A percentile compares a stretch with the other conserved stretches of the same genome.
phyloP scores from a whole-genome alignment of 2,797 vertebrate genomes.

The Anguilla obscura region DNA sequence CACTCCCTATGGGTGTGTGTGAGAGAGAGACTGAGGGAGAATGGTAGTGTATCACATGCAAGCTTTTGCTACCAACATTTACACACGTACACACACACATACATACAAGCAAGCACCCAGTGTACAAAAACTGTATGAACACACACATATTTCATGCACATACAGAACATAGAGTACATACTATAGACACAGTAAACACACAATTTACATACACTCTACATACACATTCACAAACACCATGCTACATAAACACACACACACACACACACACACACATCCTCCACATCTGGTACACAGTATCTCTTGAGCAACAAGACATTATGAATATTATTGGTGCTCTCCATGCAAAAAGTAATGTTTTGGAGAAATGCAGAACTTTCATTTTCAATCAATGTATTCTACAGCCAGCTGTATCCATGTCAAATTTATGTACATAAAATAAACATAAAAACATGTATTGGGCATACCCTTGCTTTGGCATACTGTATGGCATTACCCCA shows the following conservation, averaged over 20 bases:
- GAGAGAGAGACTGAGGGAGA: background rate
- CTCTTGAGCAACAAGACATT: background rate
- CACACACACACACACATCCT: background rate
- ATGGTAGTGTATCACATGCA: background rate
- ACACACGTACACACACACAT: background rate
- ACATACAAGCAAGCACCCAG: too few relatives aligned
- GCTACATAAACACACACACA: background rate
- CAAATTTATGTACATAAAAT: too few relatives aligned
- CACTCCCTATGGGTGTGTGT: background rate
- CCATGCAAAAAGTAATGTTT: background rate
- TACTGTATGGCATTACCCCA: background rate
- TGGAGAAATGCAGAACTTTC: background rate
- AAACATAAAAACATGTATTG: conserved; percentile 16
- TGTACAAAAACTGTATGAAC: too few relatives aligned
- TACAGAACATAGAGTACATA: background rate
- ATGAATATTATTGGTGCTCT: background rate
- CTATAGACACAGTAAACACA: background rate
- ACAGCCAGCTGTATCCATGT: background rate
- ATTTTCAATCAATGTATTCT: background rate
- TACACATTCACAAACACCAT: too few relatives aligned
- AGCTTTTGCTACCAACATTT: background rate
- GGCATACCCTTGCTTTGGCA: background rate
- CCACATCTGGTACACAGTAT: background rate
- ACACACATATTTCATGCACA: background rate
- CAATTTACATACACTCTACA: too few relatives aligned